Conservation (phyloP, 2,113 vertebrate genomes). For the Parus major region DNA sequence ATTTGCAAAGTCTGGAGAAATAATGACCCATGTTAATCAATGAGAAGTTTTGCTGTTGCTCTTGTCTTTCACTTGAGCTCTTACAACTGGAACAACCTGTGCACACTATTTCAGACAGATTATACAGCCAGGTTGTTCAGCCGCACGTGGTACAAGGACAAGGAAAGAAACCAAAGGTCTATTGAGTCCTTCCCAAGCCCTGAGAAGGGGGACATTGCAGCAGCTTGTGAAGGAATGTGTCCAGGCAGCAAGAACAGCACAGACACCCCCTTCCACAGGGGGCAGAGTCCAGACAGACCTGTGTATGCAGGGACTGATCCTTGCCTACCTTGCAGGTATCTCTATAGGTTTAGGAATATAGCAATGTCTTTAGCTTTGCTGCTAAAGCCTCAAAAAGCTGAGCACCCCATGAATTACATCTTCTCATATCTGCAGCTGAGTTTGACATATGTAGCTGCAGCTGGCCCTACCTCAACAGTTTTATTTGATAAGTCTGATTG, state of each 20-base stretch:
- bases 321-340: neutral
- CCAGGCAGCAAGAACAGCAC: neutral
- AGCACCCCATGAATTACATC: slow-evolving; percentile 15
- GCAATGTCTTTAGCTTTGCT: neutral
- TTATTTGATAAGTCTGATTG: slow-evolving; percentile 61
- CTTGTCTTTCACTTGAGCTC: neutral
- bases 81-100: neutral
- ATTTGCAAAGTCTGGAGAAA: neutral
- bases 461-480: slow-evolving; percentile 51
- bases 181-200: fast-evolving
- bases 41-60: neutral
- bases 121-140: neutral
- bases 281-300: neutral
- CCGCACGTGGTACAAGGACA: neutral
- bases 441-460: slow-evolving; percentile 49
- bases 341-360: neutral
- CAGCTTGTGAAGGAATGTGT: neutral
- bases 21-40: neutral
- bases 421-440: slow-evolving; percentile 25
- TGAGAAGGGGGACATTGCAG: fast-evolving
- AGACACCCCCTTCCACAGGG: neutral
- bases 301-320: fast-evolving
- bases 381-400: neutral
- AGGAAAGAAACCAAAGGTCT: neutral
- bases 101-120: neutral